Base-by-base conservation (phyloP, 1,140 invertebrate species). In the Helicoverpa zea region DNA sequence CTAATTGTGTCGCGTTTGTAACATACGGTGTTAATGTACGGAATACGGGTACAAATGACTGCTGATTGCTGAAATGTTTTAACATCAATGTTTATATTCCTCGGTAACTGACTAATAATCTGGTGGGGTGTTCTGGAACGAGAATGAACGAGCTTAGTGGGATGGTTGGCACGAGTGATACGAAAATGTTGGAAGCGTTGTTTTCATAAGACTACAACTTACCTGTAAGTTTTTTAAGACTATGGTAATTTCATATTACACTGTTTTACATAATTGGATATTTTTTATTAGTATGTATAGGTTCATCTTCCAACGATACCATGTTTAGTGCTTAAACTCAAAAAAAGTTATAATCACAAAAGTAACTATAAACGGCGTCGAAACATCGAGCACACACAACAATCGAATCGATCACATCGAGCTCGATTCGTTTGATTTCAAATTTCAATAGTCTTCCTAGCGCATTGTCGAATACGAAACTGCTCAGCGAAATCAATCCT, bases 1-100 rank as follows among this genome's bases (percentile, higher is more conserved):
- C 80, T 81, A 82, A 86, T 86, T 82, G 74, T 63, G 59, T 11
- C 72, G 35, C 61, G 30, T 83, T 81, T 77, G 56, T 23, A 68
- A 56, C 83, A 82, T 76, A 30, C 63, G 75, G 84, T 81, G 82
- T 83, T 82, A 86, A 86, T 86, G 78, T 72, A 61, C 61, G 51
- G 43, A 30, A 66, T 78, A 52, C 77, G 56, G 51, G 61, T 81
- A 82, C 58, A 77, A 84, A 81, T 81, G 64, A 59, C 16, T 66
- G 4, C 51, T 74, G 68, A 81, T 79, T 70, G 58, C 73, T 61
- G 49, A 56, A 9, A 43, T 72, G 66, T 77, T 81, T 74, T 75
- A 61, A 75, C 35, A 75, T 58, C 52, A 56, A 73, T 73, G 29
- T 73, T 54, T 56, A 73, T 73, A 73, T 9, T 73, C 23, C 1